These are phyloP conservation scores for Strigamia maritima DNA, from an alignment of 2,888 invertebrate species.

Conservation along the genomic window DNA sequence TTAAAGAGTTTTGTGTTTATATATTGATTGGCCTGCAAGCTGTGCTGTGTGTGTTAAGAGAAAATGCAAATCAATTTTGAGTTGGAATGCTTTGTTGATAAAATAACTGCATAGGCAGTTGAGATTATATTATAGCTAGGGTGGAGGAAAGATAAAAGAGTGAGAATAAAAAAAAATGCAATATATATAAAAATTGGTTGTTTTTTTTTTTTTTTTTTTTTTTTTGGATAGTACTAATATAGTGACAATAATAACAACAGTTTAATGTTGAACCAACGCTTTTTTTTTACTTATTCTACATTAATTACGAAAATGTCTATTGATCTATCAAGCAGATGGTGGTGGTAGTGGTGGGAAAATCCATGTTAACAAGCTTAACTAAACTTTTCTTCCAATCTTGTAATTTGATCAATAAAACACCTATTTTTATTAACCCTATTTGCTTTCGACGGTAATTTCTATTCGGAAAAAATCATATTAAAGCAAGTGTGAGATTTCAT, in stretches of 20 bases:
- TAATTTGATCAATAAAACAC: background rate
- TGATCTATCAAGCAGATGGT: background rate
- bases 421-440: too few species aligned
- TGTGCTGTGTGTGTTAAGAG: conserved; percentile 6
- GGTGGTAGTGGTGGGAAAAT: background rate
- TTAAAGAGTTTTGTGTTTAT: background rate
- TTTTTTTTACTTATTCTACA: background rate
- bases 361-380: conserved; percentile 3
- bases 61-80: conserved; percentile 23
- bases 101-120: conserved; percentile 5
- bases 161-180: background rate
- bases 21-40: conserved; percentile 16
- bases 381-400: background rate
- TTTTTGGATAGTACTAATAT: background rate
- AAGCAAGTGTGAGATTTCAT: too few species aligned
- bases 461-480: too few species aligned
- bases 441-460: too few species aligned
- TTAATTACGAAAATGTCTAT: background rate
- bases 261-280: background rate
- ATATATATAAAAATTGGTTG: too few species aligned
- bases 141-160: background rate
- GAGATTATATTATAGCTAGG: conserved; percentile 1
- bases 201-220: background rate
- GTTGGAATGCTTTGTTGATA: conserved; percentile 23
- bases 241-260: background rate